Base-by-base conservation (phyloP, 2,888 invertebrate species). In the Dione juno region DNA sequence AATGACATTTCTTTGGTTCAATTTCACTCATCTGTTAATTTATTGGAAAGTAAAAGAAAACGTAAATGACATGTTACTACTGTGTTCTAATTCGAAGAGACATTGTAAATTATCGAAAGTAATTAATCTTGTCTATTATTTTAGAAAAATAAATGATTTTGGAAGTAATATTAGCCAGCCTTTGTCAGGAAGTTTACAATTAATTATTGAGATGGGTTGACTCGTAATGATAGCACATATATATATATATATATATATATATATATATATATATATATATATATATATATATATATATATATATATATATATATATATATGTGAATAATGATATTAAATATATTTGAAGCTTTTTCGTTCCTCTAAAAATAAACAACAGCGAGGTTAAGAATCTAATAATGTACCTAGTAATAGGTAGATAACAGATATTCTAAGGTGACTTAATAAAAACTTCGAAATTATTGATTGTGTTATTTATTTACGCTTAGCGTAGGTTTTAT, bases 351-450 rank as follows among this genome's bases (percentile, higher is more conserved):
- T 58, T 40, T 37, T 53, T 41, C 14, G 43, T 59, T 59, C 21
- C 43, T 59, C 21, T 59, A 43, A 13, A 21, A 43, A 58, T 21
- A 16, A 37, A 41, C 6, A 28, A 16, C 50, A 57, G 28, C 16
- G 54, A 54, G 53, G 54, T 69, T 66, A 53, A 61, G 71, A 69
- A 71, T 71, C 65, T 69, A 66, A 40, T 59, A 65, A 48, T 63
- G 45, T 61, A 61, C 61, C 61, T 57, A 61, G 61, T n/a, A 43
- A 16, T 61, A 61, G 43, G 45, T 45, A 61, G 61, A 58, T 65
- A 61, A 28, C 35, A 45, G 45, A 65, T 59, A 45, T 16, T 28
- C 16, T 61, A 28, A 61, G 43, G n/a, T 45, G 45, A 28, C 45
- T 45, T 45, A 61, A 45, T 61, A 61, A 61, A 61, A n/a, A 28